Evolutionary conservation across 2,797 vertebrate genomes (phyloP), one percentile per base, ranked within the genome.

Genomic region (Coendou prehensilis): DNA sequence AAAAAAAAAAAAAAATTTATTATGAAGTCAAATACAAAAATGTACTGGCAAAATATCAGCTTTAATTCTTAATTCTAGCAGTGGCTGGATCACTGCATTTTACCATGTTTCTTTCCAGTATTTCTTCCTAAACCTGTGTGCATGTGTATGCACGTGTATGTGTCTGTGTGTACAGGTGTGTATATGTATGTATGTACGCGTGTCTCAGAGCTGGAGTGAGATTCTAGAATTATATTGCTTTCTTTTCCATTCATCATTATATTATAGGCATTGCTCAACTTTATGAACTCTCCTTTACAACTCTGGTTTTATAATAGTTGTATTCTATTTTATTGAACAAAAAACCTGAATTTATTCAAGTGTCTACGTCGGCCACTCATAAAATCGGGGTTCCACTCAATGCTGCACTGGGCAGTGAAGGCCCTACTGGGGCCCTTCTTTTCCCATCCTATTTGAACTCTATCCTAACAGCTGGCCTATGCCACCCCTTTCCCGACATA

Each of bases 321-420:
- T 1, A 26, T 82, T 91, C 61, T 54, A 88, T 91, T 85, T 94
- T 81, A 81, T 7, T 80, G 85, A 95, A 80, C 63, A 84, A 56
- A 45, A 84, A 47, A 41, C 10, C 14, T 22, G 90, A 87, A n/a
- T 78, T 79, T 47, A 59, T 20, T 63, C 8, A 73, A 23, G 5
- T 67, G 52, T 69, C 37, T 26, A 75, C 26, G 9, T 50, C 1
- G 1, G 1, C 11, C 18, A 33, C 59, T 93, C 64, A 64, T 18
- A 59, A 94, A 85, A 47, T 73, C 3, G 69, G 17, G 28, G 15
- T 85, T 95, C n/a, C 41, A 20, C 2, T 2, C 85, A 56, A 20
- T 41, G 30, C 17, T 59, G 84, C 18, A 41, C 9, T 76, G 28
- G 67, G 33, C 17, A 20, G 3, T n/a, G n/a, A 69, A 37, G 64